Base-by-base conservation (phyloP, 2,113 vertebrate species). In the Rhinolophus sinicus region DNA sequence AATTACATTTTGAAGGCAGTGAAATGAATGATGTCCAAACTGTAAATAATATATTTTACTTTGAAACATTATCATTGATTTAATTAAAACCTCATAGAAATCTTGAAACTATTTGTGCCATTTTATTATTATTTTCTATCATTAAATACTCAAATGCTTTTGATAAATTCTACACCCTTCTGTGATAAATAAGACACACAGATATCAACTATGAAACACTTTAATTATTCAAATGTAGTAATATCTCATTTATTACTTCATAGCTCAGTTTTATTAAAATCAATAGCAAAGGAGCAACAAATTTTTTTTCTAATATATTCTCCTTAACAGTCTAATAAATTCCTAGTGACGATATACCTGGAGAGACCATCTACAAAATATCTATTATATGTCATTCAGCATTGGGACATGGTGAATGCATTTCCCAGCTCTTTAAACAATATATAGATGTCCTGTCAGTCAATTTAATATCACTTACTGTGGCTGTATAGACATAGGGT, bases 231-330 rank as follows among this genome's bases (percentile, higher is more conserved):
- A 92, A 83, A 72, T 6, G 30, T 84, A 78, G 35, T 69, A 62
- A 13, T 77, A 93, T 54, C 44, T 91, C 18, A 65, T 65, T 65
- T 81, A 70, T 47, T 62, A 11, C 3, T 86, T 83, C 62, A 96
- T 60, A 94, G 35, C 13, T 93, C 24, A 93, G 11, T 75, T 82
- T 92, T 73, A 76, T 44, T 93, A 75, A 96, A 97, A 87, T 90
- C 40, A 58, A 35, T n/a, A 90, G 65, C 9, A 85, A 90, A 85
- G 4, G 7, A 52, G 12, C 19, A 80, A 83, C 52, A 38, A 35
- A 28, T 10, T 47, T 38, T 50, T 78, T 82, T 44, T 73, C 47
- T 62, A 38, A 60, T 85, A 82, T 54, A 40, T 35, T 92, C 88
- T 90, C 28, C 52, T 92, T 28, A 84, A 33, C 14, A 86, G 67